Percentiles rank a stretch among this genome's conserved stretches.
phyloP scores from a whole-genome alignment of 2,113 vertebrate genomes.

The Conger conger region DNA sequence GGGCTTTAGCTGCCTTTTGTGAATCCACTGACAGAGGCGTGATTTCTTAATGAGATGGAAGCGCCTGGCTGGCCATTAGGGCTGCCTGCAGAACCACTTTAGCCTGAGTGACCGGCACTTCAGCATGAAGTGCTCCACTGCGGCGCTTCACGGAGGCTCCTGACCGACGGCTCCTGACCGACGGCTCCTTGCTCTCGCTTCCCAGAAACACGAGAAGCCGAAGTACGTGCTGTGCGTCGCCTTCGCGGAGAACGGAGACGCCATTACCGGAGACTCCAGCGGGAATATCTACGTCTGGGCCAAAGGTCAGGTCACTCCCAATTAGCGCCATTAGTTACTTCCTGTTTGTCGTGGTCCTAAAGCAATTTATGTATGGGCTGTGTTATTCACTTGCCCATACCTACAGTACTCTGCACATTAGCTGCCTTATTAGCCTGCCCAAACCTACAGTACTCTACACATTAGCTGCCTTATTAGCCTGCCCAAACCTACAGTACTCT shows the following conservation, averaged over 20 bases:
- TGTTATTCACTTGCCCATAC: no score
- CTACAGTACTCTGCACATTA: no score
- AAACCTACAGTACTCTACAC: no score
- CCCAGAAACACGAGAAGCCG: constrained; percentile 88
- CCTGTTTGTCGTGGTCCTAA: no score
- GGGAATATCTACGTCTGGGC: constrained; percentile 89
- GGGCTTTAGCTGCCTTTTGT: no score
- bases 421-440: no score
- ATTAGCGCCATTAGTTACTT: neutral
- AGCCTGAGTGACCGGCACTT: neutral
- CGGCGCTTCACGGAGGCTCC: neutral
- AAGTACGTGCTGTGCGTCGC: constrained; percentile 86
- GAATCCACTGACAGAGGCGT: neutral
- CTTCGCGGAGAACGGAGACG: constrained; percentile 85
- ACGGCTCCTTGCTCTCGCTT: neutral
- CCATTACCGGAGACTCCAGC: constrained; percentile 87
- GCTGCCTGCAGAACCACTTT: neutral
- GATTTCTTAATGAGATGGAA: constrained; percentile 1
- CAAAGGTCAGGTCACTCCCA: constrained; percentile 72
- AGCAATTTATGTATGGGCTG: no score
- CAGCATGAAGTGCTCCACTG: neutral
- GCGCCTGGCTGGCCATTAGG: neutral
- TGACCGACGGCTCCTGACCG: neutral
- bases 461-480: no score
- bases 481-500: no score